Base-by-base conservation (phyloP, 2,113 vertebrate genomes). In the Passer domesticus region DNA sequence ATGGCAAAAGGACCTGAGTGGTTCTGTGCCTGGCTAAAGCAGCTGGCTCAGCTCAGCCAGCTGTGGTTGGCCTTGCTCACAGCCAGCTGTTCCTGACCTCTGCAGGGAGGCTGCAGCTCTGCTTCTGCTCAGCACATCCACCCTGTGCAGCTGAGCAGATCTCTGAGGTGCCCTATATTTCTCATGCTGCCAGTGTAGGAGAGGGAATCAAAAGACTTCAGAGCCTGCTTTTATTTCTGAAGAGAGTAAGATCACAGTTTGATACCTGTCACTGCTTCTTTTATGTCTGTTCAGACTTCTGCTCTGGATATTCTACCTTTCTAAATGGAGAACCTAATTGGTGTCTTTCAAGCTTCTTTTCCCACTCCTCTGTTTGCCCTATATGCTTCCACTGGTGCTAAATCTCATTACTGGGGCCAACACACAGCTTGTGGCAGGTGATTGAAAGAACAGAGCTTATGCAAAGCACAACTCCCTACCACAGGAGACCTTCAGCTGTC, bases 191-290 rank as follows among this genome's bases (percentile, higher is more conserved):
- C 76, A 30, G 11, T 3, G 13, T 35, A 30, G 21, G 37, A 92
- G 67, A 64, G 46, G 62, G 70, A 88, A 80, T 94, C 79, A 94
- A 93, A 96, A 72, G 60, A 81, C 43, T 90, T 89, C 73, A 64
- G 85, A 90, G 62, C 35, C 16, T 63, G 44, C 91, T 93, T 88
- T 86, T 18, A 44, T 47, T 97, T 92, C 83, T 86, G 33, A 94
- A 80, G 67, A 55, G 27, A 60, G 23, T 15, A 67, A 92, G 85
- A 94, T 94, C 83, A 86, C 41, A 83, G 68, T 83, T 75, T 80
- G 82, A 77, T 87, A 80, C 35, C 82, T 90, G 82, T 83, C 90
- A 76, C 70, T 91, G 63, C 39, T 95, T 25, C 83, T 95, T 94
- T 93, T 88, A 95, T 86, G 76, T 89, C 76, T 87, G 8, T 49